A percentile compares a stretch with the other conserved stretches of the same genome.
Evolutionary conservation across 2,797 vertebrate species (phyloP).

Genomic region (Melanotaenia pygmaea): DNA sequence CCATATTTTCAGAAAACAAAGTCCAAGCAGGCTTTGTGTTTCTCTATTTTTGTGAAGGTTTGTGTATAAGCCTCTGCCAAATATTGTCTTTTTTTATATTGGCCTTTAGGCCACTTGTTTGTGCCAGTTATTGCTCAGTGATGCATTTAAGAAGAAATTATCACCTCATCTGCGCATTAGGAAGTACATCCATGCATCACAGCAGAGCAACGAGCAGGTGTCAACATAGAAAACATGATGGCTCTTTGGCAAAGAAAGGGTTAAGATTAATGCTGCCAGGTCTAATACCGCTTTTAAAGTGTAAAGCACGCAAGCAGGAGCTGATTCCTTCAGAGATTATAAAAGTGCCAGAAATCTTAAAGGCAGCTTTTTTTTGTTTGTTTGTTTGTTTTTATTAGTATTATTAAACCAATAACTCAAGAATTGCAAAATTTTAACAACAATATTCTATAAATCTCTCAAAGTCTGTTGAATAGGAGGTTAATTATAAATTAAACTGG

Average conservation of each 20-base stretch:
- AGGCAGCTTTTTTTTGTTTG: background rate
- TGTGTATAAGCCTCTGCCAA: constrained; percentile 11
- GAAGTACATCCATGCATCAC: background rate
- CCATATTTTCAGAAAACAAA: background rate
- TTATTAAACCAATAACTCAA: constrained; percentile 17
- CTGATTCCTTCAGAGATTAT: constrained; percentile 13
- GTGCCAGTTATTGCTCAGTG: constrained; percentile 3
- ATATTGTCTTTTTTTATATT: constrained; percentile 22
- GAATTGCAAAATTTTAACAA: constrained; percentile 24
- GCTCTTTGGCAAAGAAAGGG: constrained; percentile 4
- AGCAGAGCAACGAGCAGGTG: background rate
- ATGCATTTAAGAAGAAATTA: background rate
- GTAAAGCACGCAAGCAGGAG: background rate
- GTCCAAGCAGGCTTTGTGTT: background rate
- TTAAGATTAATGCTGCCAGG: constrained; percentile 18
- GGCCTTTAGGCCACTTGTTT: constrained; percentile 34
- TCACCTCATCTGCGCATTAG: background rate
- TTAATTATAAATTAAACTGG: constrained; percentile 55
- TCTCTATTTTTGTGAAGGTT: constrained; percentile 28
- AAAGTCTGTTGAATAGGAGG: constrained; percentile 24
- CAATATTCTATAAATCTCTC: constrained; percentile 34
- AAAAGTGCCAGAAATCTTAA: background rate
- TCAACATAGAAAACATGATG: background rate
- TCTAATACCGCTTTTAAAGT: constrained; percentile 4
- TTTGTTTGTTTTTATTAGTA: background rate